Percentiles rank a stretch among this genome's conserved stretches.
Evolutionary conservation across 2,888 invertebrate species (phyloP).

Genomic region (Drosophila gaucha): DNA sequence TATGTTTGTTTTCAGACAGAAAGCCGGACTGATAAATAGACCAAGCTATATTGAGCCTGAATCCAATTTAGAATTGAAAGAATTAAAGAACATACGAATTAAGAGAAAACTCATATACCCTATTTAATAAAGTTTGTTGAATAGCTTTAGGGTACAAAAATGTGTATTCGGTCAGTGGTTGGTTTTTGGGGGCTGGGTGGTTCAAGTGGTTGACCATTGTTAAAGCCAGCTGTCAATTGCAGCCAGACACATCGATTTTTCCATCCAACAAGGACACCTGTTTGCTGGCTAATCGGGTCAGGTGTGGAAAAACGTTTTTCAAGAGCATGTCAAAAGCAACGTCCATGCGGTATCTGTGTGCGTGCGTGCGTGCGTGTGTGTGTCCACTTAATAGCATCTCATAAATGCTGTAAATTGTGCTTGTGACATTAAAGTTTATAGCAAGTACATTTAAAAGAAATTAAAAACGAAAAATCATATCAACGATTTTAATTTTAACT

Average conservation of each 20-base stretch:
- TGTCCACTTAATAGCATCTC: constrained; percentile 40
- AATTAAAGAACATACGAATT: no score
- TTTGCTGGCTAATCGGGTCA: constrained; percentile 72
- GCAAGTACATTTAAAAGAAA: constrained; percentile 28
- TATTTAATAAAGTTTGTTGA: not conserved
- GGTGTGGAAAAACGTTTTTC: constrained; percentile 51
- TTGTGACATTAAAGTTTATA: constrained; percentile 43
- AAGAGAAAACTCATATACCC: constrained; percentile 6
- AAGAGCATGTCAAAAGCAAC: constrained; percentile 60
- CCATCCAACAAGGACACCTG: constrained; percentile 35
- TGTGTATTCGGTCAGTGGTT: constrained; percentile 1
- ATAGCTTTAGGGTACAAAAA: not conserved
- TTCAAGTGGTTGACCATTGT: constrained; percentile 13
- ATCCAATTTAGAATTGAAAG: no score
- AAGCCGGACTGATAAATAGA: no score
- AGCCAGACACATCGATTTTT: constrained; percentile 67
- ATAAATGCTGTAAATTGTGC: constrained; percentile 22
- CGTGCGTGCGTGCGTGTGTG: constrained; percentile 7
- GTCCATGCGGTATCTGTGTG: not conserved
- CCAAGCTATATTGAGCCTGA: no score
- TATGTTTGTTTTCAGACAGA: no score
- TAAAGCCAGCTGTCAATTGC: constrained; percentile 57
- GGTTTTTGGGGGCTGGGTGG: constrained; percentile 3
- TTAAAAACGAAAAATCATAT: constrained; percentile 10
- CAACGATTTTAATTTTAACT: constrained; percentile 71